phyloP scores from a whole-genome alignment of 2,113 vertebrate genomes.

The Butorides virescens region DNA sequence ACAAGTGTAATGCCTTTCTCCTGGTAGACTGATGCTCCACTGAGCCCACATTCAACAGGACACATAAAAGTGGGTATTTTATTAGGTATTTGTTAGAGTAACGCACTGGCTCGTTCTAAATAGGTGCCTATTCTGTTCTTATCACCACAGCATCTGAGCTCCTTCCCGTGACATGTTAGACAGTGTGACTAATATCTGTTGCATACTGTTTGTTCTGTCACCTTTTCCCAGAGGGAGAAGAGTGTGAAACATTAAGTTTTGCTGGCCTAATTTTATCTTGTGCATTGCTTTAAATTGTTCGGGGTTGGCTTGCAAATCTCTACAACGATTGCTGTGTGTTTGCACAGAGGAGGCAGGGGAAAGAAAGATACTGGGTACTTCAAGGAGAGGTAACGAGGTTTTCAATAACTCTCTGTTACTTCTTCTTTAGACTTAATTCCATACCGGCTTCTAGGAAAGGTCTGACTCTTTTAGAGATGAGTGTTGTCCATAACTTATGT shows the following conservation, averaged over 20 bases:
- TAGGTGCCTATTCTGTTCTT: background rate
- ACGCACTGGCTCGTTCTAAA: background rate
- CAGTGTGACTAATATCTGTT: slow-evolving; percentile 58
- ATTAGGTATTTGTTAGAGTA: background rate
- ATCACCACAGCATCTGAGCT: slow-evolving; percentile 17
- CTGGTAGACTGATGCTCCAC: background rate
- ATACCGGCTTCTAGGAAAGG: background rate
- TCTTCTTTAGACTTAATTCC: background rate
- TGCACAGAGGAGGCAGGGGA: background rate
- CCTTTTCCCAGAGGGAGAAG: slow-evolving; percentile 37
- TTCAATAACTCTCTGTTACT: background rate
- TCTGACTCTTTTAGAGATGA: background rate
- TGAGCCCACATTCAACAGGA: background rate
- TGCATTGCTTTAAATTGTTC: background rate
- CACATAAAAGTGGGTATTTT: background rate
- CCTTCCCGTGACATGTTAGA: background rate
- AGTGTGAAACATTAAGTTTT: slow-evolving; percentile 41
- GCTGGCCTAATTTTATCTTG: slow-evolving; percentile 48
- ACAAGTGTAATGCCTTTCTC: background rate
- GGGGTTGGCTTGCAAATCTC: background rate
- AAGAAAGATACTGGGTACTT: background rate
- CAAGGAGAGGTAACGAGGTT: background rate
- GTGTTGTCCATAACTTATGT: background rate
- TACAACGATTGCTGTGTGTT: background rate
- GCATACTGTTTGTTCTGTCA: slow-evolving; percentile 63